Evolutionary conservation across 2,888 invertebrate genomes (phyloP).

Genomic region (Melinaea menophilus): DNA sequence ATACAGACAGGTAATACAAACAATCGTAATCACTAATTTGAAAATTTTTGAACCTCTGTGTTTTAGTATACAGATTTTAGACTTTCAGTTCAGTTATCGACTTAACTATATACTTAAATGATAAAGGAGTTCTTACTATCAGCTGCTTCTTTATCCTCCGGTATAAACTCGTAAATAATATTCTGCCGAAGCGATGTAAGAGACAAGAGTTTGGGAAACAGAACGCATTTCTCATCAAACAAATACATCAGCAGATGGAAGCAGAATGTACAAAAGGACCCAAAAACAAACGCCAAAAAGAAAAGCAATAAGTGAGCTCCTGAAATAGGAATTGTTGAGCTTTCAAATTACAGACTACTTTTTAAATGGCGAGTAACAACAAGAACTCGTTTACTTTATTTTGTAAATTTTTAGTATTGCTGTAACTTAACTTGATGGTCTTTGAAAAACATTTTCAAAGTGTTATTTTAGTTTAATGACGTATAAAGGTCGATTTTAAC

Average conservation of each 20-base stretch:
- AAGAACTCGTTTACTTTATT: too few species aligned
- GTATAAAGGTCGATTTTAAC: background rate
- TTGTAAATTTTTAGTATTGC: too few species aligned
- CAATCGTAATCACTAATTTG: too few species aligned
- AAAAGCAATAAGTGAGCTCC: constrained; percentile 65
- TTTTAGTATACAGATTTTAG: too few species aligned
- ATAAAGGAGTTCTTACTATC: constrained; percentile 40
- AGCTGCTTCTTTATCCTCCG: constrained; percentile 40
- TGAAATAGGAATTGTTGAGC: constrained; percentile 32
- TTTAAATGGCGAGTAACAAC: too few species aligned
- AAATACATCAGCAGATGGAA: constrained; percentile 71
- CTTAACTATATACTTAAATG: too few species aligned
- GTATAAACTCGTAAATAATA: constrained; percentile 57
- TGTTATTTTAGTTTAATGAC: background rate
- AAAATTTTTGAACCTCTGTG: too few species aligned
- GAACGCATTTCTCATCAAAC: constrained; percentile 68
- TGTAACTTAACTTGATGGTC: too few species aligned
- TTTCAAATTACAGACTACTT: too few species aligned
- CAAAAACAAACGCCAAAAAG: constrained; percentile 67
- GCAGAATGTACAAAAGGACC: constrained; percentile 69
- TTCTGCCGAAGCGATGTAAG: constrained; percentile 48
- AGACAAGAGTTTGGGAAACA: constrained; percentile 62
- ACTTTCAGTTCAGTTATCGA: too few species aligned
- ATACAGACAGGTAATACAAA: too few species aligned
- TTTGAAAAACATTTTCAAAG: too few species aligned